A percentile compares a stretch with the other conserved stretches of the same genome.
phyloP scores from a whole-genome alignment of 2,888 invertebrate genomes.

The Heliconius erato region DNA sequence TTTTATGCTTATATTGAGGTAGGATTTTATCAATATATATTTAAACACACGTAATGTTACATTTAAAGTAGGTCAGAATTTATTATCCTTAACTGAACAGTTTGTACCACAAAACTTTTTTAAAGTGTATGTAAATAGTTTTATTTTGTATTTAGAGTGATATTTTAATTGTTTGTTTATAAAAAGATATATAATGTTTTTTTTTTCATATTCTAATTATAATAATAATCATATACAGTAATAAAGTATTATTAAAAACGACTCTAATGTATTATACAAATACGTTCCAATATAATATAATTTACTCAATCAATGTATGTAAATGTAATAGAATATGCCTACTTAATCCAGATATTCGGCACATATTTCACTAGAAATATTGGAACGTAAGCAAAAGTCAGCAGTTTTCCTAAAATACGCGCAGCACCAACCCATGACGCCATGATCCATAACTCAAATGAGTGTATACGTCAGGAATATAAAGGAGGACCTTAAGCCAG shows the following conservation, averaged over 20 bases:
- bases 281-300: background rate
- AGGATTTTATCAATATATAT: conserved; percentile 41
- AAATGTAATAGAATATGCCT: conserved; percentile 48
- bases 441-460: conserved; percentile 84
- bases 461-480: conserved; percentile 83
- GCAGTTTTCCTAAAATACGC: conserved; percentile 74
- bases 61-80: conserved; percentile 22
- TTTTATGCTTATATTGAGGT: conserved; percentile 57
- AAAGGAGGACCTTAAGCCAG: conserved; percentile 78
- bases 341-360: conserved; percentile 59
- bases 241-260: background rate
- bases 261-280: no score
- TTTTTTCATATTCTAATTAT: background rate
- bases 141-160: background rate
- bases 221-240: background rate
- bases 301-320: background rate
- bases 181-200: background rate
- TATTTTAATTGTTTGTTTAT: background rate
- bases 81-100: background rate
- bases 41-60: conserved; percentile 32
- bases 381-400: conserved; percentile 67
- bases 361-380: conserved; percentile 64
- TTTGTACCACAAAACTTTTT: background rate
- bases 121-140: background rate
- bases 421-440: conserved; percentile 77